Evolutionary conservation across 2,888 invertebrate genomes (phyloP), one percentile per base, ranked within the genome.

Genomic region (Carcina quercana): DNA sequence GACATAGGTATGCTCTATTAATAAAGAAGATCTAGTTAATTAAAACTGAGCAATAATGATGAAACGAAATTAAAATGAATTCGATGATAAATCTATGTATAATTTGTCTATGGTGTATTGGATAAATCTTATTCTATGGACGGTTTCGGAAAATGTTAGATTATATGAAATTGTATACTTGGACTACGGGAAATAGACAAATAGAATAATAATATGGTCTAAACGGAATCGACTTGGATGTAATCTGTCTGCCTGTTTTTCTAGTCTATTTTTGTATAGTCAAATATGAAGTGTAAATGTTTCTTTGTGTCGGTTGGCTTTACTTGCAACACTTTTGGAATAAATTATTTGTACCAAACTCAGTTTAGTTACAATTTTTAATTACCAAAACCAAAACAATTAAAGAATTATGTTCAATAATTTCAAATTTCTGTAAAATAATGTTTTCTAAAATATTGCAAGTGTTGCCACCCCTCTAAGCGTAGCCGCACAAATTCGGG

Each of bases 31-130:
- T n/a, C n/a, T n/a, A n/a, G n/a, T n/a, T n/a, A n/a, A 12, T 37
- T 33, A 35, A 34, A 46, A 43, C 44, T 40, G 40, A 56, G 56
- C 53, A 56, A 53, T 56, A 56, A 53, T 45, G 34, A 30, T 43
- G 38, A 45, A 52, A 48, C 48, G 52, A 53, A 48, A 39, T 44
- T 30, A 11, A 24, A 8, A n/a, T 3, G 8, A 20, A 8, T 20
- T 20, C 20, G 7, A 17, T 17, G 5, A 5, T 5, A 17, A 17
- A 17, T 17, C 17, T 17, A 17, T 17, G 17, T 17, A 17, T 17
- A 17, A 17, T 17, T 17, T 17, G 17, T 17, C 17, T 17, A 17
- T 7, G 17, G 17, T 17, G 17, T 17, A 17, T 7, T 17, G n/a
- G n/a, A 5, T 15, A 22, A 25, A 25, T 12, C 11, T 25, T 12